Evolutionary conservation across 2,113 vertebrate species (phyloP).

Genomic region (Syrmaticus mikado): DNA sequence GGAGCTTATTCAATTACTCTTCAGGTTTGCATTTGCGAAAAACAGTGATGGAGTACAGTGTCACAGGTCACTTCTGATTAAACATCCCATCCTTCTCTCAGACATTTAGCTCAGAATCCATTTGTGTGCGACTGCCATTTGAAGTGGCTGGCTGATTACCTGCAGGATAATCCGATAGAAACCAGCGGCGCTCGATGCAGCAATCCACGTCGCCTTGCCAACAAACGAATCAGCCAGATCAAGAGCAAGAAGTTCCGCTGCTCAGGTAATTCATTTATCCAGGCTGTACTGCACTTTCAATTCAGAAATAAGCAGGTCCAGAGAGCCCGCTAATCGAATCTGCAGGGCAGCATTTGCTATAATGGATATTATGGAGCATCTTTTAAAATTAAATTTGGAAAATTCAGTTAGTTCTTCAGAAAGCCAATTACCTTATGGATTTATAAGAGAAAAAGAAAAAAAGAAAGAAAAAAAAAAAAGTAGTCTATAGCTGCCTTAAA

Average conservation of each 20-base stretch:
- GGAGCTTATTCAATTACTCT: constrained; percentile 58
- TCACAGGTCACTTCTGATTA: constrained; percentile 70
- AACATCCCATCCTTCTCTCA: constrained; percentile 76
- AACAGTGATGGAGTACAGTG: constrained; percentile 23
- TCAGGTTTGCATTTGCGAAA: constrained; percentile 1
- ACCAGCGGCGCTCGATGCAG: constrained; percentile 98
- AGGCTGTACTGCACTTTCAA: constrained; percentile 64
- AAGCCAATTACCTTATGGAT: constrained; percentile 82
- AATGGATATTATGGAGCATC: constrained; percentile 80
- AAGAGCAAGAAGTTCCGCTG: constrained; percentile 99
- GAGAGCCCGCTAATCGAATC: constrained; percentile 82
- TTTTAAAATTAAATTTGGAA: constrained; percentile 83
- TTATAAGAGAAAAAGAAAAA: constrained; percentile 67
- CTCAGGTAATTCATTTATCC: constrained; percentile 91
- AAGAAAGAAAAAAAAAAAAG: constrained; percentile 42
- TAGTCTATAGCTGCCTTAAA: constrained; percentile 1
- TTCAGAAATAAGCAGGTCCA: constrained; percentile 69
- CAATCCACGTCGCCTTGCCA: constrained; percentile 94
- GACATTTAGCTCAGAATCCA: constrained; percentile 98
- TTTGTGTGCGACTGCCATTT: constrained; percentile 99
- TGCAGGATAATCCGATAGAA: constrained; percentile 98
- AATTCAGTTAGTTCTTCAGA: constrained; percentile 81
- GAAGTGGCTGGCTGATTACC: constrained; percentile 98
- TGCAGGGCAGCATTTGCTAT: constrained; percentile 73
- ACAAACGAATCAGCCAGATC: constrained; percentile 99